Base-by-base conservation (phyloP, 64 coral and sea anemone species). In the Dendronephthya gigantea region DNA sequence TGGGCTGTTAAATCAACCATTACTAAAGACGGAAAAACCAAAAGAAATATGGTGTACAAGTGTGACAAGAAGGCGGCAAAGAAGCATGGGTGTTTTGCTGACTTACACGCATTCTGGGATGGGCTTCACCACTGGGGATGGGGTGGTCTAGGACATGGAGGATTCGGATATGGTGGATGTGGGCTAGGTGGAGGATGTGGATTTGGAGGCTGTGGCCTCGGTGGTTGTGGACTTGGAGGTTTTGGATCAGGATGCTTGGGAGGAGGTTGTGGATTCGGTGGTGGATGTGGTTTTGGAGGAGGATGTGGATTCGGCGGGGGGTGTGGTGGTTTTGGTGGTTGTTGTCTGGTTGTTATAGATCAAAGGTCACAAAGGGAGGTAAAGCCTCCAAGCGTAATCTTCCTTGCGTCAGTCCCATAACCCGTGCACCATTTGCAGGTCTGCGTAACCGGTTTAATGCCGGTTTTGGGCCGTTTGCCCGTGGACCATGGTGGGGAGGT, bases 131-230 rank as follows among this genome's bases (percentile, higher is more conserved):
- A 79, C 29, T 79, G 49, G 10, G 56, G 36, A 34, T 89, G 83
- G 25, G 84, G 68, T 29, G 92, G 89, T 23, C 69, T 14, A 25
- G 59, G 27, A 3, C 49, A 83, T 23, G 87, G 66, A 1, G 92
- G 72, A 47, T 84, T 33, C 30, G 87, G 74, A 35, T 89, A 29
- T 16, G 83, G 16, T 37, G 83, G 68, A 16, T 32, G 23, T 0
- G 86, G 66, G n/a, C 88, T 51, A 45, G 48, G 13, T n/a, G 90
- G 36, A 16, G 59, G 49, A 8, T 70, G 70, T 13, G 91, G 50
- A 7, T 34, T 34, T 48, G 68, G 58, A 27, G 90, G 85, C 11
- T 40, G 81, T 25, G 75, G 68, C 0, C 43, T 40, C 16, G 25
- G 15, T 0, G 49, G 48, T n/a, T 83, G 23, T 39, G 66, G 47